These are phyloP conservation scores for Cochlearius cochlearius DNA, from an alignment of 2,113 vertebrate species.

Conservation along the genomic window DNA sequence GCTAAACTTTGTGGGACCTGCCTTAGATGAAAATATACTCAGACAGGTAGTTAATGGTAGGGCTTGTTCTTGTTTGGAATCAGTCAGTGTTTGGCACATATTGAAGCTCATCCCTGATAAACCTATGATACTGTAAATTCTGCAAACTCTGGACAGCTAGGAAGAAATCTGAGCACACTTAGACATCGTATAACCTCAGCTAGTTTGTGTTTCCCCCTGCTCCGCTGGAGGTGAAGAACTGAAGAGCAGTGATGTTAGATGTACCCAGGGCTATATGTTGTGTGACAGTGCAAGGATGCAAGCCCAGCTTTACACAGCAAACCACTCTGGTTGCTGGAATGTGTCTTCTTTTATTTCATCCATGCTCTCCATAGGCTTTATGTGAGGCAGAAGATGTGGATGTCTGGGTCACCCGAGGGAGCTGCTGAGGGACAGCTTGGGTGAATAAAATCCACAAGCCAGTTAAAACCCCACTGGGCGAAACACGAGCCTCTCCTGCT, in stretches of 20 bases:
- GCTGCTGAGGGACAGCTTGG: neutral
- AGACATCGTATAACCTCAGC: rapidly evolving
- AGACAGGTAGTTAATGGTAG: neutral
- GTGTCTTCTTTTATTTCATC: neutral
- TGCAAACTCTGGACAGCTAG: neutral
- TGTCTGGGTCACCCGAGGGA: rapidly evolving
- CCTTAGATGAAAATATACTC: neutral
- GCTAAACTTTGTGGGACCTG: neutral
- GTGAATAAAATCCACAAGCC: neutral
- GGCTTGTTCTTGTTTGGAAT: neutral
- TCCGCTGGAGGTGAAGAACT: neutral
- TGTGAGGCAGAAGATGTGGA: neutral
- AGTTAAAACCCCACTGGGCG: neutral
- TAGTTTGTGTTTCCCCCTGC: neutral
- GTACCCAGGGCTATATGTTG: neutral
- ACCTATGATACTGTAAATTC: neutral
- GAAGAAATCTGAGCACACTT: neutral
- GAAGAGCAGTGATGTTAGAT: neutral
- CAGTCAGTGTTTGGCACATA: neutral
- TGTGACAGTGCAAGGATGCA: neutral
- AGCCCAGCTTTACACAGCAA: neutral
- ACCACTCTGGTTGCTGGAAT: neutral
- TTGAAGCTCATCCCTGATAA: neutral
- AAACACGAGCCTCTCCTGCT: neutral
- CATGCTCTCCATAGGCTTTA: neutral